phyloP scores from a whole-genome alignment of 2,113 vertebrate genomes.

The Chlorodrepanis virens region DNA sequence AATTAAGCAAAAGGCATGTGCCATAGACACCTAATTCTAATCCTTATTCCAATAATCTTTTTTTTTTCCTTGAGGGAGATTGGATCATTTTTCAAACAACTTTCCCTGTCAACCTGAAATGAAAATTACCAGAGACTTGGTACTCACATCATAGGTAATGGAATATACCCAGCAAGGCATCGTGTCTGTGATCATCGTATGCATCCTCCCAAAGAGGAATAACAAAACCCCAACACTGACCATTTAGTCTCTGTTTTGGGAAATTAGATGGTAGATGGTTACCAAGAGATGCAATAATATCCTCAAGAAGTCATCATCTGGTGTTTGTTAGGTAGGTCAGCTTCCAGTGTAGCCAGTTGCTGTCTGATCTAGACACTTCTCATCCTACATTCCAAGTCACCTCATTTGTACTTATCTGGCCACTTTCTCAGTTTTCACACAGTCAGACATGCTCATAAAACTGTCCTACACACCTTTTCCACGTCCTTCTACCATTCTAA shows the following conservation, averaged over 20 bases:
- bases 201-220: not conserved
- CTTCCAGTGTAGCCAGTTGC: not conserved
- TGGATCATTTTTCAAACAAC: not conserved
- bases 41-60: not conserved
- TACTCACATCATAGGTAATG: not conserved
- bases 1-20: not conserved
- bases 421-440: constrained; percentile 49
- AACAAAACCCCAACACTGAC: fast-evolving
- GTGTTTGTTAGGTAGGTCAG: not conserved
- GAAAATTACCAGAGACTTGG: not conserved
- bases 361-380: not conserved
- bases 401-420: constrained; percentile 4
- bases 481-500: constrained; percentile 14
- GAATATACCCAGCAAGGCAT: not conserved
- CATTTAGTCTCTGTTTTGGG: not conserved
- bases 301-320: not conserved
- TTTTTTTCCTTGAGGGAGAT: not conserved
- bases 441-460: not conserved
- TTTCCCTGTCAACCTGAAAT: not conserved
- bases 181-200: not conserved
- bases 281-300: not conserved
- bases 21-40: not conserved
- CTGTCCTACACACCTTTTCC: constrained; percentile 30
- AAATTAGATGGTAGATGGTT: not conserved
- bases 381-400: constrained; percentile 38